A percentile compares a stretch with the other conserved stretches of the same genome.
Evolutionary conservation across 2,113 vertebrate genomes (phyloP).

Genomic region (Sminthopsis crassicaudata): DNA sequence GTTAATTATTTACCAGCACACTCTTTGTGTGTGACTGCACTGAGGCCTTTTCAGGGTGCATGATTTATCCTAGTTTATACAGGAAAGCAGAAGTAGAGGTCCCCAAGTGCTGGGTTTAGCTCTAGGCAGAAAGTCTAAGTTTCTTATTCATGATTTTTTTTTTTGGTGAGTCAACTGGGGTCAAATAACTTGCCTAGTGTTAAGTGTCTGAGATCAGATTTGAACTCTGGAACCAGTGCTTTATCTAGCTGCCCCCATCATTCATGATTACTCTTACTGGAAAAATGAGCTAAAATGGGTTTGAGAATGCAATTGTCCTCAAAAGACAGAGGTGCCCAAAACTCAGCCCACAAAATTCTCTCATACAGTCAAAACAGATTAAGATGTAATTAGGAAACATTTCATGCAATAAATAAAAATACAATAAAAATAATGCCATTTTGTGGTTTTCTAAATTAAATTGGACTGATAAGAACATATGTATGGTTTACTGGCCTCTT

Average conservation of each 20-base stretch:
- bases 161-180: no score
- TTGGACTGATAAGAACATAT: no score
- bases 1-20: background rate
- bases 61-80: background rate
- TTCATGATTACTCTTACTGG: background rate
- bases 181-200: no score
- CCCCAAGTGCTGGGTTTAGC: background rate
- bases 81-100: background rate
- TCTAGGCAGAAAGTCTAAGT: background rate
- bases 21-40: background rate
- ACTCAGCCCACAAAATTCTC: background rate
- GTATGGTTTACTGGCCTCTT: background rate
- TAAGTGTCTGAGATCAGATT: no score
- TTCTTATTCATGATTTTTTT: background rate
- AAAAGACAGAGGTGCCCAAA: background rate
- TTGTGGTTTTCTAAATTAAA: background rate
- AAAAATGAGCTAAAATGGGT: background rate
- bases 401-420: background rate
- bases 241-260: no score
- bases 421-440: background rate
- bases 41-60: background rate
- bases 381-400: background rate
- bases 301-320: background rate
- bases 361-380: background rate
- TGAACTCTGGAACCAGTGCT: no score